phyloP scores from a whole-genome alignment of 2,888 invertebrate genomes.

The Nemotelus pantherinus region DNA sequence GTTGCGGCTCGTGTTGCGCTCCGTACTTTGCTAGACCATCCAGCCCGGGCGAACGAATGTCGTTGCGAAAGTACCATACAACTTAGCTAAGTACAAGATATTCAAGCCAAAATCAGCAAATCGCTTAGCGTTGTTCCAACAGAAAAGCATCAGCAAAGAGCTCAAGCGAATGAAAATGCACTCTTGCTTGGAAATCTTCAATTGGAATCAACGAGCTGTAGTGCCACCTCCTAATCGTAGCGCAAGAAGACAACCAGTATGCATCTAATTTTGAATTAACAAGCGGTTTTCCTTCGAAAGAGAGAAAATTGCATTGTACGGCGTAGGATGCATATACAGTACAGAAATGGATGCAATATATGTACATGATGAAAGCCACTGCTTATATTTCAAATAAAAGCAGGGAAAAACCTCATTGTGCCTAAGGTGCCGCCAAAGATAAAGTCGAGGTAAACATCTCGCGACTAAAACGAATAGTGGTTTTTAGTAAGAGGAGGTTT shows the following conservation, averaged over 20 bases:
- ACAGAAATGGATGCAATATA: background rate
- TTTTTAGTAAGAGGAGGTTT: too few species aligned
- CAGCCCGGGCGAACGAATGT: too few species aligned
- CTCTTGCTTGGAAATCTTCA: slow-evolving; percentile 5
- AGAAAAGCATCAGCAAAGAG: background rate
- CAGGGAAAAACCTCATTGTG: background rate
- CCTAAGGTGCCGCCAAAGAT: slow-evolving; percentile 13
- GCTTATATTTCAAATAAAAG: background rate
- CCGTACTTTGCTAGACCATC: too few species aligned
- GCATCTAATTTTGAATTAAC: slow-evolving; percentile 36
- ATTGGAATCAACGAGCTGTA: slow-evolving; percentile 17
- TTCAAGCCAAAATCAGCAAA: too few species aligned
- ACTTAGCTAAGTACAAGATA: too few species aligned
- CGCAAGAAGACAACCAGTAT: slow-evolving; percentile 11
- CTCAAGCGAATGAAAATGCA: background rate
- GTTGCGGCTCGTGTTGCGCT: too few species aligned
- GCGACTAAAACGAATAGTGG: slow-evolving; percentile 12
- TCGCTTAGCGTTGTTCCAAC: too few species aligned
- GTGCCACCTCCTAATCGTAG: slow-evolving; percentile 13
- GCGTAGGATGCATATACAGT: slow-evolving; percentile 1
- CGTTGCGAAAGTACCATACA: too few species aligned
- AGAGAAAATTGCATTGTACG: background rate
- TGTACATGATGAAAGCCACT: background rate
- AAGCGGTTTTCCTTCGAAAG: slow-evolving; percentile 4
- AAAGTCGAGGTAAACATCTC: background rate